Evolutionary conservation across 2,113 vertebrate genomes (phyloP), one percentile per base, ranked within the genome.

Genomic region (Ptychochromis oligacanthus): DNA sequence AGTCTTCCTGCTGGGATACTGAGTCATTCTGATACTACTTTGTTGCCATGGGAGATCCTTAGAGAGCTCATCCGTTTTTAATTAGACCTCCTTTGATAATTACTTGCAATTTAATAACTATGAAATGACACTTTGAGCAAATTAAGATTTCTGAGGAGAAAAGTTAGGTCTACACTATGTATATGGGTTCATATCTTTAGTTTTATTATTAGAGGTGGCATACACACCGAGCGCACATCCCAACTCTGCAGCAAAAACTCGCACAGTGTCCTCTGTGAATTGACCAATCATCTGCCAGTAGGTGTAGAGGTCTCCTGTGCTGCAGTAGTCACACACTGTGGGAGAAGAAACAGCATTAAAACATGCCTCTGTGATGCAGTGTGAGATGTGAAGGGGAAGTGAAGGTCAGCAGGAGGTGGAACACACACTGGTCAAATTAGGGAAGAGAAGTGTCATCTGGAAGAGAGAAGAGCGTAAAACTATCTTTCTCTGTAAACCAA

Each of bases 291-390:
- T 85, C 2, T 95, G 94, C 98, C 98, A 99, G 87, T 98, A 96
- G 0, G 97, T 96, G 75, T 97, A 95, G 60, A 99, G 95, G 90
- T 99, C 97, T 60, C 97, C 97, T 0, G 96, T 97, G 88, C 97
- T 96, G 94, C 96, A 99, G 95, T 98, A 99, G 79, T 97, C 97
- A 81, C 97, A 98, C 97, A 99, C 98, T 99, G 93, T 65, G 81
- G 90, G 76, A 70, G 80, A 3, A 88, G 60, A 89, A 1, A 20
- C 6, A 3, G 14, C 6, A 36, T 91, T 75, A 88, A 83, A 67
- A 65, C 59, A 67, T 43, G 57, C 2, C 17, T 56, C 34, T 49
- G 46, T 57, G 40, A 24, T 54, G 28, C 10, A 8, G 49, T 9
- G 28, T 20, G 13, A 28, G 9, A 46, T 3, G 31, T 14, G 22